These are phyloP conservation scores for Sycobia sp. DNA, from an alignment of 1,140 invertebrate species.

Conservation along the genomic window DNA sequence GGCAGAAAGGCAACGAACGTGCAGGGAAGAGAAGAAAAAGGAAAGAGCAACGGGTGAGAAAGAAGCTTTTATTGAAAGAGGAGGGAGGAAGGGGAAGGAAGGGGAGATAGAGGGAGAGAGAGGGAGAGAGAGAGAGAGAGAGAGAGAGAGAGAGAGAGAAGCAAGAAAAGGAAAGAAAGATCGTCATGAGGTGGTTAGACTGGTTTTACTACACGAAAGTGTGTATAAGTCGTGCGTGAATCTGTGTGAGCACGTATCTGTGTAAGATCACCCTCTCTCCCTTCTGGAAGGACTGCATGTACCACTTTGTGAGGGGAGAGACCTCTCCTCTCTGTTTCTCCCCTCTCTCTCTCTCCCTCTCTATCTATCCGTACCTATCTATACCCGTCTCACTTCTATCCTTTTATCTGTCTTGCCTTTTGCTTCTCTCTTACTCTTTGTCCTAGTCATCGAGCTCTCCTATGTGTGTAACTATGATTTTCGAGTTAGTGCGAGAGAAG, in stretches of 20 bases:
- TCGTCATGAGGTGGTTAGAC: conserved; percentile 60
- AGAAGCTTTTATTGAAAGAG: conserved; percentile 33
- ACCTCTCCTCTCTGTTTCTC: background rate
- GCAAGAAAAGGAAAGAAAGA: conserved; percentile 32
- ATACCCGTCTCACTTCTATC: background rate
- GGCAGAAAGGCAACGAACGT: conserved; percentile 2
- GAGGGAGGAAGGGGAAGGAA: background rate
- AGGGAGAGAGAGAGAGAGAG: too few relatives aligned
- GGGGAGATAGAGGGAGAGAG: conserved; percentile 11
- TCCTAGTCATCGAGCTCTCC: conserved; percentile 30
- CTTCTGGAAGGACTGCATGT: conserved; percentile 28
- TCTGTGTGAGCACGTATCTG: conserved; percentile 31
- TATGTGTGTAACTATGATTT: too few relatives aligned
- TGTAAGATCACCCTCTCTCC: conserved; percentile 36
- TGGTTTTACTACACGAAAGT: conserved; percentile 54
- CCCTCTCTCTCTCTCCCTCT: too few relatives aligned
- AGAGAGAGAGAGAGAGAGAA: too few relatives aligned
- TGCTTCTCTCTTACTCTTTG: conserved; percentile 29
- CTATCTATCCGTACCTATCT: too few relatives aligned
- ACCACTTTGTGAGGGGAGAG: conserved; percentile 26
- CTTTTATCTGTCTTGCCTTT: conserved; percentile 1
- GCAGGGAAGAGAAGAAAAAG: conserved; percentile 10
- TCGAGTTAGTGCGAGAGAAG: too few relatives aligned
- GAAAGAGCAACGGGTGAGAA: conserved; percentile 24
- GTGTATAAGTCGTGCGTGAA: conserved; percentile 26